phyloP scores from a whole-genome alignment of 2,113 vertebrate species.

The Azemiops feae region DNA sequence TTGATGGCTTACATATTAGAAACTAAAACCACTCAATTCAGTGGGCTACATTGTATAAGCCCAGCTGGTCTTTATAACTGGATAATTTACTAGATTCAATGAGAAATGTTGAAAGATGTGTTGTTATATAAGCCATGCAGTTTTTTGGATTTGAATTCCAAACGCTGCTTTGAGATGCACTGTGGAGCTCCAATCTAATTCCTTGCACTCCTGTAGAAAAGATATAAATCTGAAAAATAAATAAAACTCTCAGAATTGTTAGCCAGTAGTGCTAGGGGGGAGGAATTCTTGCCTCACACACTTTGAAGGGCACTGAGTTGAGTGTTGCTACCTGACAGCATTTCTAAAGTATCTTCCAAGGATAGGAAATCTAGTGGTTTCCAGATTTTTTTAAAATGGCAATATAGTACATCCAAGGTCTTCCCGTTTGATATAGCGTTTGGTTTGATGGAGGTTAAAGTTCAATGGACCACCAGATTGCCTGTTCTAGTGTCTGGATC shows the following conservation, averaged over 20 bases:
- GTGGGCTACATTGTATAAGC: not conserved
- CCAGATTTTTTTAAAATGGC: not conserved
- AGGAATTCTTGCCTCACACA: not conserved
- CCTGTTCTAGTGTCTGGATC: not conserved
- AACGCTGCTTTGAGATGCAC: not conserved
- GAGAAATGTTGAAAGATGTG: not conserved
- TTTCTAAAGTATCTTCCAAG: not conserved
- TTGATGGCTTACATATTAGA: not conserved
- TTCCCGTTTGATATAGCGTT: not conserved
- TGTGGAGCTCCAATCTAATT: not conserved
- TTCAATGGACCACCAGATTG: not conserved
- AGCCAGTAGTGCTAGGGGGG: too few species aligned
- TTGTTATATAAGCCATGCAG: not conserved
- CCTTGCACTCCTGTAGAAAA: not conserved
- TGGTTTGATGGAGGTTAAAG: not conserved
- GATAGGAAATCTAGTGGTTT: not conserved
- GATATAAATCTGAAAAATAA: not conserved
- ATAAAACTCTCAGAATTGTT: not conserved
- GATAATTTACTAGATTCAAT: not conserved
- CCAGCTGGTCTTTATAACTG: not conserved
- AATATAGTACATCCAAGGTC: not conserved
- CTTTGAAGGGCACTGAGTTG: not conserved
- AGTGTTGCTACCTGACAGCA: not conserved
- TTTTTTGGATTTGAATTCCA: not conserved
- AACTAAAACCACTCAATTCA: not conserved